Conservation (phyloP, 2,797 vertebrate species). For the Bryconaethiops microstoma region DNA sequence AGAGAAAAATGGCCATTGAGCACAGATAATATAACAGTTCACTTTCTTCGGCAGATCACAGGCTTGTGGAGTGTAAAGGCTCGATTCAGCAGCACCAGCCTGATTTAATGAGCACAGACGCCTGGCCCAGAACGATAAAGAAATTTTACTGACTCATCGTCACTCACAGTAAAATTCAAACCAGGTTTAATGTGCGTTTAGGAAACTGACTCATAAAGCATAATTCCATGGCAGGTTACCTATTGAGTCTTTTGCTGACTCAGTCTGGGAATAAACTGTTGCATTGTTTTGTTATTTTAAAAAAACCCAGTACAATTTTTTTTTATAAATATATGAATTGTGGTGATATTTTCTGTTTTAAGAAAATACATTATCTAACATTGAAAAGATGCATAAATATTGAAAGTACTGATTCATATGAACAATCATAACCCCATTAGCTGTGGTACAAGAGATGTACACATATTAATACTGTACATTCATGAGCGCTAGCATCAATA, state of each 20-base stretch:
- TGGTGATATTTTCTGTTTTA: too few relatives aligned
- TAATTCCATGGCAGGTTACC: neutral
- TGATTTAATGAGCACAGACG: slow-evolving; percentile 2
- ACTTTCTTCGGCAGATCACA: slow-evolving; percentile 5
- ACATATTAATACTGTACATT: neutral
- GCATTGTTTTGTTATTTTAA: too few relatives aligned
- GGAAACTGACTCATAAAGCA: neutral
- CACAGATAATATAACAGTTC: slow-evolving; percentile 8
- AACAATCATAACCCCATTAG: neutral
- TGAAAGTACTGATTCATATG: too few relatives aligned
- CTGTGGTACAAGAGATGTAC: neutral
- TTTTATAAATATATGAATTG: too few relatives aligned
- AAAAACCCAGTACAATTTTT: too few relatives aligned
- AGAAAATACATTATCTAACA: too few relatives aligned
- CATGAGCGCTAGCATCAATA: neutral
- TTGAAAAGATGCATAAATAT: too few relatives aligned
- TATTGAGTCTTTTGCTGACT: neutral
- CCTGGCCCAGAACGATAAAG: neutral
- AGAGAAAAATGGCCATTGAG: neutral
- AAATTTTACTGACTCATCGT: slow-evolving; percentile 44
- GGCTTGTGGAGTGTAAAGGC: neutral
- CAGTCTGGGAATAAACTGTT: neutral
- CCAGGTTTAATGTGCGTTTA: slow-evolving; percentile 8
- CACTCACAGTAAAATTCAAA: neutral
- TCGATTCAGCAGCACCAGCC: neutral